Conservation (phyloP, 2,888 invertebrate species). For the Galerucella calmariensis region DNA sequence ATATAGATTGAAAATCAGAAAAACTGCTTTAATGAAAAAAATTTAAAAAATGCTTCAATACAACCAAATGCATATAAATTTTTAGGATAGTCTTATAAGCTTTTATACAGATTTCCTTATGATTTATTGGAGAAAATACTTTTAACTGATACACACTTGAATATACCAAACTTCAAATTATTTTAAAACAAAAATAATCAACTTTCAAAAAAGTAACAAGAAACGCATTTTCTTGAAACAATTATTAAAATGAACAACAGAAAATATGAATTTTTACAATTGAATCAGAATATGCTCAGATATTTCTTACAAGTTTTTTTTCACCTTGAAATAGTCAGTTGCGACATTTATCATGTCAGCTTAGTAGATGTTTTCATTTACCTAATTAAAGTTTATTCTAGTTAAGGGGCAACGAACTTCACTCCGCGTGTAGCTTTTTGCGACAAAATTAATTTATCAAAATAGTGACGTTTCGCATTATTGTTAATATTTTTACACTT, state of each 20-base stretch:
- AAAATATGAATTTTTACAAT: not conserved
- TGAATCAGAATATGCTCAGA: not conserved
- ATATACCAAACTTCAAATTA: no score
- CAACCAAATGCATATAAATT: no score
- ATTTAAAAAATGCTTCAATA: no score
- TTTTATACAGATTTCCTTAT: no score
- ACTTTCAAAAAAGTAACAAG: no score
- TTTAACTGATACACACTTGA: no score
- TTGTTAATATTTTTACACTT: not conserved
- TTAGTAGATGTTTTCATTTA: conserved; percentile 20
- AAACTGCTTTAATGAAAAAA: no score
- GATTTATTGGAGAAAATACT: no score
- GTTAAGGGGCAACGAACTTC: conserved; percentile 18
- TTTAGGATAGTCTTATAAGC: no score
- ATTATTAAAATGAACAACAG: not conserved
- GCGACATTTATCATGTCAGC: conserved; percentile 24
- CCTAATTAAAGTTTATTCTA: conserved; percentile 18
- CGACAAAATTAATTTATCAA: conserved; percentile 21
- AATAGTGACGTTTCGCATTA: conserved; percentile 2
- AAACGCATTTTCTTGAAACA: no score
- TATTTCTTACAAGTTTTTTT: not conserved
- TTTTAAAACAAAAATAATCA: no score
- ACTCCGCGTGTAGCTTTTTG: conserved; percentile 10
- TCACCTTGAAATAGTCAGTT: not conserved
- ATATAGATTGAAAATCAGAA: no score